Evolutionary conservation across 64 coral and sea anemone genomes (phyloP), one percentile per base, ranked within the genome.

Genomic region (Pocillopora verrucosa): DNA sequence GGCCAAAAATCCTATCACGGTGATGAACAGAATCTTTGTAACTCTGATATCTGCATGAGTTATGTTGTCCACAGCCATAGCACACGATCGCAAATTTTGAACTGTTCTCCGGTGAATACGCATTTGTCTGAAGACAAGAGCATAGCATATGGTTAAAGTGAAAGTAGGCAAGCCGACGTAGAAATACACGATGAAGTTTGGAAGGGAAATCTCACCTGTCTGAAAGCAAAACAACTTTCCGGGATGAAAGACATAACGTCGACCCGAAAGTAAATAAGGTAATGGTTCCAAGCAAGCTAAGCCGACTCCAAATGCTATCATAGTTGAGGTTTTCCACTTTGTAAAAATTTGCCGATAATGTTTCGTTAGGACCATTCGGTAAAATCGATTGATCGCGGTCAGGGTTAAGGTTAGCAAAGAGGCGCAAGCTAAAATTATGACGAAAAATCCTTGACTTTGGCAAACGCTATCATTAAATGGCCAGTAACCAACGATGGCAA

Each of bases 191-290:
- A 89, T n/a, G 2, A 90, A 70, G 20, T 74, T 80, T 86, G 88
- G 73, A 86, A 94, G 30, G 3, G 87, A 86, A 45, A 67, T 75
- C 61, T 87, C 83, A 34, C 51, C 78, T 69, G 88, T 77, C 36
- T 90, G 91, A 61, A 83, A 96, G 34, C 94, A 96, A 77, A 96
- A 90, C 68, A 80, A 56, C 61, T 96, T 96, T 13, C 94, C 94
- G 3, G 94, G 88, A 34, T 96, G 87, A 34, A 93, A 96, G 3
- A 76, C 65, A 51, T 93, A 96, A 10, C 45, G 80, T 64, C 76
- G 77, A 26, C 88, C 91, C 58, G 82, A 87, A 9, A 67, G 34
- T 6, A 92, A 56, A 12, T 92, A 87, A 5, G 59, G 82, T 10
- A 87, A n/a, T 58, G 74, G 90, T 6, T 79, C 83, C 20, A 86